A percentile compares a stretch with the other conserved stretches of the same genome.
Conservation (phyloP, 2,888 invertebrate genomes). For the Notodonta dromedarius region DNA sequence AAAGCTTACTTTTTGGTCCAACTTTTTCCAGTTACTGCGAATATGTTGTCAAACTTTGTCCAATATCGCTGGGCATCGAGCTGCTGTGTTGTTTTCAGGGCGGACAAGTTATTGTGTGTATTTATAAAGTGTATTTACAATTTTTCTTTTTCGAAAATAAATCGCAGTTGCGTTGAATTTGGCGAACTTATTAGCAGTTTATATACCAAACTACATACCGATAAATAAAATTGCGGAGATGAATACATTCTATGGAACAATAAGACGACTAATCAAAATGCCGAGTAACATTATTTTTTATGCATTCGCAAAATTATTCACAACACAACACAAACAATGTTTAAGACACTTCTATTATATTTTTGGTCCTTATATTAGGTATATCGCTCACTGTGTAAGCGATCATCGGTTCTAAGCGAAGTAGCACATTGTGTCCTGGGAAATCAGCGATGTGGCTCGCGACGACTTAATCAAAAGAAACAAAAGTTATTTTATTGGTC, state of each 20-base stretch:
- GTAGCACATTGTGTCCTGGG: constrained; percentile 22
- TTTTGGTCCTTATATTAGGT: neutral
- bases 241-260: too few species aligned
- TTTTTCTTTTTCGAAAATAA: neutral
- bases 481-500: constrained; percentile 17
- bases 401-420: neutral
- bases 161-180: neutral
- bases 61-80: constrained; percentile 11
- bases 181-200: neutral
- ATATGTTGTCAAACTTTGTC: constrained; percentile 21
- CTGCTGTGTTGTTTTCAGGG: constrained; percentile 16
- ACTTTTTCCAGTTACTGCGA: constrained; percentile 22
- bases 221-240: too few species aligned
- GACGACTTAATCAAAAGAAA: constrained; percentile 36
- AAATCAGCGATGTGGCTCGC: constrained; percentile 29
- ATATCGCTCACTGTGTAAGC: neutral
- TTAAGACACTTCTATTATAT: neutral
- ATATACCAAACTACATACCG: too few species aligned
- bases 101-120: constrained; percentile 2
- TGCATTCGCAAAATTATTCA: neutral
- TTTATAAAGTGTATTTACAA: neutral
- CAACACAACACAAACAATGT: neutral
- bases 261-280: neutral
- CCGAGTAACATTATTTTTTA: neutral
- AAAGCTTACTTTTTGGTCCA: constrained; percentile 15